Conservation (phyloP, 2,888 invertebrate species). For the Sminthurinus aureus region DNA sequence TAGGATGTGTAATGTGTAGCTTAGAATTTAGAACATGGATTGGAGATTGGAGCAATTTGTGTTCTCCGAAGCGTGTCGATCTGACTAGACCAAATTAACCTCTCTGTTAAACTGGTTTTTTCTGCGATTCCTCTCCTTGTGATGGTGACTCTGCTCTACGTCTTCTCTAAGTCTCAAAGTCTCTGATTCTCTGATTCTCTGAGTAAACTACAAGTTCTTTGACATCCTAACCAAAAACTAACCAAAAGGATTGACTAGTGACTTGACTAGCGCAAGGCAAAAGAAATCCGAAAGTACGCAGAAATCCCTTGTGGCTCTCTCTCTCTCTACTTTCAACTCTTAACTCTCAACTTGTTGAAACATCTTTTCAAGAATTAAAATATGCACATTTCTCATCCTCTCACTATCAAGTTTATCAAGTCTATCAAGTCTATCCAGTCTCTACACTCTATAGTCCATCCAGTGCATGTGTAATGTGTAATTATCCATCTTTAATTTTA, state of each 20-base stretch:
- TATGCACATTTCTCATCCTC: not conserved
- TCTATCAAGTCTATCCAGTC: not conserved
- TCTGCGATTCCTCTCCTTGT: no score
- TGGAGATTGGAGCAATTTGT: conserved; percentile 26
- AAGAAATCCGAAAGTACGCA: not conserved
- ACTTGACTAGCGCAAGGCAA: no score
- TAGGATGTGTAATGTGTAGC: not conserved
- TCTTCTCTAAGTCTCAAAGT: not conserved
- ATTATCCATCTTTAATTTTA: conserved; percentile 18
- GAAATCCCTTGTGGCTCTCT: conserved; percentile 8
- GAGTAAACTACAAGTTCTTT: not conserved
- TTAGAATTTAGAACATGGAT: not conserved
- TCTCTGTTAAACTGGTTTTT: conserved; percentile 33
- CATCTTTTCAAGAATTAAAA: conserved; percentile 15
- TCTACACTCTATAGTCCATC: not conserved
- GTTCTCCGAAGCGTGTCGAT: conserved; percentile 25
- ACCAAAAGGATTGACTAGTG: no score
- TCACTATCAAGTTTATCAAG: not conserved
- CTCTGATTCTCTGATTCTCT: not conserved
- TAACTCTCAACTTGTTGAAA: not conserved
- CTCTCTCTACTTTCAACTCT: not conserved
- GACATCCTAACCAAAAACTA: not conserved
- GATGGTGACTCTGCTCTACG: no score
- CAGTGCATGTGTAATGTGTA: not conserved
- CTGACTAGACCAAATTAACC: conserved; percentile 28